Percentiles rank a stretch among this genome's conserved stretches.
Conservation (phyloP, 2,888 invertebrate genomes). For the Tetragonisca angustula region DNA sequence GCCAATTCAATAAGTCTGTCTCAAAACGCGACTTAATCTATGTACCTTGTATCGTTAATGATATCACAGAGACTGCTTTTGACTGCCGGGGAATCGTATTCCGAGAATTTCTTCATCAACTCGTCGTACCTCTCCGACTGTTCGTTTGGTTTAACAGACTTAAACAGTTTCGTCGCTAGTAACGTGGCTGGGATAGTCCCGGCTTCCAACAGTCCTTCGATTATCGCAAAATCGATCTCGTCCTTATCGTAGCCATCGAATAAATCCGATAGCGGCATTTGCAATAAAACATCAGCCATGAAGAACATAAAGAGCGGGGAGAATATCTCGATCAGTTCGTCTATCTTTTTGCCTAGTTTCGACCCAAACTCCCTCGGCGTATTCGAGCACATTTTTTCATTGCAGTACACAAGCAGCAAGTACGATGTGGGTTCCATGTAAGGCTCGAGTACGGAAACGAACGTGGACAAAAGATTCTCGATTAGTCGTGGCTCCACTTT, state of each 20-base stretch:
- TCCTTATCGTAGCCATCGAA: not conserved
- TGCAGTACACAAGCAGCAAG: constrained; percentile 52
- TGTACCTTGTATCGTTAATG: not conserved
- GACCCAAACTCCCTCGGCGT: constrained; percentile 51
- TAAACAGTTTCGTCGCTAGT: constrained; percentile 50
- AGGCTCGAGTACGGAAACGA: constrained; percentile 56
- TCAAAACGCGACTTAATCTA: not conserved
- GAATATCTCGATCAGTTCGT: constrained; percentile 37
- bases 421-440: constrained; percentile 60
- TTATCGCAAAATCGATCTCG: not conserved
- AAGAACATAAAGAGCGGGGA: constrained; percentile 8
- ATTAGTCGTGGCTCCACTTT: constrained; percentile 25
- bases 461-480: constrained; percentile 53
- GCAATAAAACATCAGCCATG: not conserved
- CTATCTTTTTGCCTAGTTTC: constrained; percentile 40
- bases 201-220: constrained; percentile 43
- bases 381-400: constrained; percentile 6
- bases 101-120: not conserved
- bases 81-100: constrained; percentile 22
- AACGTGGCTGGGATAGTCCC: not conserved
- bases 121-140: not conserved
- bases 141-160: accelerated
- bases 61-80: constrained; percentile 27
- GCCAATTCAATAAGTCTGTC: not conserved
- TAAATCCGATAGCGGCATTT: not conserved